A percentile compares a stretch with the other conserved stretches of the same genome.
Evolutionary conservation across 2,888 invertebrate genomes (phyloP).

Genomic region (Serrognathus titanus): DNA sequence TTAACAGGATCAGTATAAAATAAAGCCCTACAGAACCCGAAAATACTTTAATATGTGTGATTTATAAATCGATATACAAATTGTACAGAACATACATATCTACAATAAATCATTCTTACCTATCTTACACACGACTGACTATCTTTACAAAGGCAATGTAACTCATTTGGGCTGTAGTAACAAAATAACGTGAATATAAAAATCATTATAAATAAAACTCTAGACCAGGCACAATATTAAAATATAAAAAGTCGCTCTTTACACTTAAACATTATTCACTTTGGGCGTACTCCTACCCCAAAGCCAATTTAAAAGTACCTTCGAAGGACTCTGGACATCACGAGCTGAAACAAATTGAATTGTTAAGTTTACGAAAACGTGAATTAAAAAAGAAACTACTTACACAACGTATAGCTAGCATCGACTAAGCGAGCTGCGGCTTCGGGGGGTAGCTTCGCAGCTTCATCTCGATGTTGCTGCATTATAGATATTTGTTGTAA

Average conservation of each 20-base stretch:
- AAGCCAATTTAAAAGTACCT: slow-evolving; percentile 76
- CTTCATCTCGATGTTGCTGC: slow-evolving; percentile 65
- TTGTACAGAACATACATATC: too few species aligned
- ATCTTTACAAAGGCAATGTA: too few species aligned
- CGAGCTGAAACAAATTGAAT: slow-evolving; percentile 59
- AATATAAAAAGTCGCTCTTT: not conserved
- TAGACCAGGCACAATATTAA: not conserved
- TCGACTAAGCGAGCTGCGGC: slow-evolving; percentile 71
- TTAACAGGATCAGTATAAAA: too few species aligned
- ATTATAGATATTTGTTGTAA: slow-evolving; percentile 70
- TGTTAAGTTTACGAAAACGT: not conserved
- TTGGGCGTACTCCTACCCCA: slow-evolving; percentile 74
- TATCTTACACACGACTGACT: too few species aligned
- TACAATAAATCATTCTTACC: too few species aligned
- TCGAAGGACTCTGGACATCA: slow-evolving; percentile 75
- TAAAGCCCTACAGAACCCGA: too few species aligned
- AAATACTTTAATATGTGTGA: too few species aligned
- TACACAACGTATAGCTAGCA: slow-evolving; percentile 69
- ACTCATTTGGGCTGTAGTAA: too few species aligned
- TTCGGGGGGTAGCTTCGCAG: slow-evolving; percentile 65
- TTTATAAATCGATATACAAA: too few species aligned
- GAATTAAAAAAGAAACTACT: slow-evolving; percentile 41
- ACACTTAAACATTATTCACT: slow-evolving; percentile 47
- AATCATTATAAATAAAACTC: not conserved
- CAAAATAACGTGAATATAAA: too few species aligned